Evolutionary conservation across 2,888 invertebrate genomes (phyloP), one percentile per base, ranked within the genome.

Genomic region (Hyposoter didymator): DNA sequence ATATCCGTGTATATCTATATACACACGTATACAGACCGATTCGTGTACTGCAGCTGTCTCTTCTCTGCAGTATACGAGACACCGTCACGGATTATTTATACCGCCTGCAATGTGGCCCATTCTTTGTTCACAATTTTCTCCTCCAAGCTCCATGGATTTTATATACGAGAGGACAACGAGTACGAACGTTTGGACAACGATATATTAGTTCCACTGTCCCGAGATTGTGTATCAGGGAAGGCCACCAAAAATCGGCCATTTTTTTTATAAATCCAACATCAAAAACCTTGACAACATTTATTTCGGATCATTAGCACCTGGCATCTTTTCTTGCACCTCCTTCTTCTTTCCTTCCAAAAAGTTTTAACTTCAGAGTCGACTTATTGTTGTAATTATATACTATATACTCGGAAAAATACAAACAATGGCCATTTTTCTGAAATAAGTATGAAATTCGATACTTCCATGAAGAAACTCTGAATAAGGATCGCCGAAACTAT

Each of bases 41-140:
- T 67, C 76, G 76, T 86, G 88, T 87, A 85, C 62, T 84, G 90
- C 91, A 90, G 89, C 89, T 90, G 90, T 88, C 88, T 86, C 88
- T 83, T 82, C 76, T 52, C 66, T 74, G 82, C 75, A 80, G 74
- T 69, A 69, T 52, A 52, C 76, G 76, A 76, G 52, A 76, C 78
- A 76, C 79, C 79, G 82, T 87, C 85, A 73, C 85, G 83, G 86
- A 88, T 90, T 89, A 91, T 91, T 90, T 90, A 90, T 90, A 88
- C 87, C 89, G 85, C 88, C 88, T 87, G 88, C 87, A 88, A 89
- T 89, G 88, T 88, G 87, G 82, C 75, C 73, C 76, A 84, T 78
- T 86, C 73, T 85, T 82, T 86, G 72, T 84, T 76, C 84, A 72
- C 80, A 84, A 81, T 81, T 84, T 81, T 84, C 84, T 84, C 47